Conservation (phyloP, 1,140 invertebrate species). For the Diachasma alloeum region DNA sequence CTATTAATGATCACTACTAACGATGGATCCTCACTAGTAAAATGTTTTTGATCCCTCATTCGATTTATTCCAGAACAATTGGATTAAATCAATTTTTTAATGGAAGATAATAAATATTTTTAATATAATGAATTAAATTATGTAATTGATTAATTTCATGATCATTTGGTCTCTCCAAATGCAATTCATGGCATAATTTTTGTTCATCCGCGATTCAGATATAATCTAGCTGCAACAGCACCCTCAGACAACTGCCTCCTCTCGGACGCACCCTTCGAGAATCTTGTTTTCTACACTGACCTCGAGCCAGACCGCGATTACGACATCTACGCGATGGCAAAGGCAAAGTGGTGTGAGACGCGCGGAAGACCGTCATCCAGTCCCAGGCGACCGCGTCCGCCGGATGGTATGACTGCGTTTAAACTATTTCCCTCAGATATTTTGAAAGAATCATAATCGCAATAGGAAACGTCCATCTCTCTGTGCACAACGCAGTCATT, state of each 20-base stretch:
- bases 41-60: too few species aligned
- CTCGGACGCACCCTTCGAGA: constrained; percentile 72
- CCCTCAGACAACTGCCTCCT: constrained; percentile 78
- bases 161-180: neutral
- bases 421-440: constrained; percentile 12
- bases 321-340: constrained; percentile 76
- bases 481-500: constrained; percentile 9
- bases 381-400: constrained; percentile 32
- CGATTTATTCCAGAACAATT: too few species aligned
- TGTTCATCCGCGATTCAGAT: constrained; percentile 43
- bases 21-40: too few species aligned
- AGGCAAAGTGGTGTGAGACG: constrained; percentile 41
- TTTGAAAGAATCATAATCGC: constrained; percentile 18
- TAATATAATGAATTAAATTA: too few species aligned
- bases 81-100: too few species aligned
- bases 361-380: constrained; percentile 16
- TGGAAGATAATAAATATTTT: too few species aligned
- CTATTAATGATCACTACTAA: too few species aligned
- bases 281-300: constrained; percentile 77
- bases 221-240: constrained; percentile 53
- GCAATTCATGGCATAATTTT: too few species aligned
- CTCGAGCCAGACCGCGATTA: constrained; percentile 78
- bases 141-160: neutral
- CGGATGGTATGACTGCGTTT: constrained; percentile 38
- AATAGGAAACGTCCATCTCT: neutral